Evolutionary conservation across 1,140 invertebrate species (phyloP).

Genomic region (Drosophila navojoa): DNA sequence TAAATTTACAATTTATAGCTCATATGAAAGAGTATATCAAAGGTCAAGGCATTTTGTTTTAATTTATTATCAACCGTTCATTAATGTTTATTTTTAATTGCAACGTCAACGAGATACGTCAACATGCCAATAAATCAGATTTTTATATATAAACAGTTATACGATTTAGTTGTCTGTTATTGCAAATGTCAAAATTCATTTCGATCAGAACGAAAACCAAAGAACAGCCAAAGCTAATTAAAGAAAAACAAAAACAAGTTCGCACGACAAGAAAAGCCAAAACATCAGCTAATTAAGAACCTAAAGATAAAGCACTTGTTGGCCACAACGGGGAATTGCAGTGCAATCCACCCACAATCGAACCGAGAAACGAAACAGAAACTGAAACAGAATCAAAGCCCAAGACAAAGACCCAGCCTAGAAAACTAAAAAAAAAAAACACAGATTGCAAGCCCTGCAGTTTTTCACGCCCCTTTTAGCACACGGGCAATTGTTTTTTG

Average conservation of each 20-base stretch:
- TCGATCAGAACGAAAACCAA: constrained; percentile 41
- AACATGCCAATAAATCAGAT: constrained; percentile 18
- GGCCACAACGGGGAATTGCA: constrained; percentile 3
- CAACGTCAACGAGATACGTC: constrained; percentile 30
- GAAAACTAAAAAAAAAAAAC: constrained; percentile 2
- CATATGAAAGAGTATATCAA: neutral
- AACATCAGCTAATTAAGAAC: constrained; percentile 66
- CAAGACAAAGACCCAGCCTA: constrained; percentile 52
- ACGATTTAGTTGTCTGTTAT: neutral
- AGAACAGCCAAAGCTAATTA: constrained; percentile 56
- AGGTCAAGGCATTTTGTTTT: neutral
- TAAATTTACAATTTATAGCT: no score
- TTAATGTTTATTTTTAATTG: constrained; percentile 19
- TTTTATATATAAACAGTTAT: constrained; percentile 1
- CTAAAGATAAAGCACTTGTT: constrained; percentile 67
- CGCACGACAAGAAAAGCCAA: constrained; percentile 21
- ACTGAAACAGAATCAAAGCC: constrained; percentile 16
- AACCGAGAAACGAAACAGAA: no score
- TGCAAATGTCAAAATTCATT: constrained; percentile 64
- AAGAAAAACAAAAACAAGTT: constrained; percentile 61
- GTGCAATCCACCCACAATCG: neutral
- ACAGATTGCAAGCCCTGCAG: constrained; percentile 40
- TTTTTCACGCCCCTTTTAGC: constrained; percentile 45
- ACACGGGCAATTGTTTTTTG: constrained; percentile 33
- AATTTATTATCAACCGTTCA: neutral